phyloP scores from a whole-genome alignment of 2,797 vertebrate genomes.

The Arrhamphus sclerolepis region DNA sequence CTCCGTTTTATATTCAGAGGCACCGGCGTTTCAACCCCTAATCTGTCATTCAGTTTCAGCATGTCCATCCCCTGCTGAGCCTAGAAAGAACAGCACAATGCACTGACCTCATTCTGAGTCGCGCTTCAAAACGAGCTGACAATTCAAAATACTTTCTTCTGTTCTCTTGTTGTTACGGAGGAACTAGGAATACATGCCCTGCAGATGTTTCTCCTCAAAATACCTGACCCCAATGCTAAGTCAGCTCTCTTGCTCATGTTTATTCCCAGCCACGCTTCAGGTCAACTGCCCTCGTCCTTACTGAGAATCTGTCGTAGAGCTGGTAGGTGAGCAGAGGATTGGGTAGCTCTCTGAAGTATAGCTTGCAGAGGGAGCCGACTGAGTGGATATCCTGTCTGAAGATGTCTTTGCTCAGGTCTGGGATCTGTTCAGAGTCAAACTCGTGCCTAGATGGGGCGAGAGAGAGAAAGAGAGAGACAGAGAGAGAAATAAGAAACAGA shows the following conservation, averaged over 20 bases:
- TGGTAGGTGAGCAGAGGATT: slow-evolving; percentile 98
- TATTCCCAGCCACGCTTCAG: slow-evolving; percentile 4
- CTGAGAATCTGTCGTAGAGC: slow-evolving; percentile 97
- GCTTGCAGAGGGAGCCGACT: slow-evolving; percentile 96
- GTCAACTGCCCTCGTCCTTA: slow-evolving; percentile 74
- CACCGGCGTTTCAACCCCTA: slow-evolving; percentile 41
- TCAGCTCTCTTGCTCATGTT: slow-evolving; percentile 6
- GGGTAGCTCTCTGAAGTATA: slow-evolving; percentile 97
- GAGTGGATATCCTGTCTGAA: slow-evolving; percentile 98
- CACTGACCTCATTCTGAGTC: slow-evolving; percentile 50
- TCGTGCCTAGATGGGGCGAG: slow-evolving; percentile 85
- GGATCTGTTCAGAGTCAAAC: slow-evolving; percentile 97
- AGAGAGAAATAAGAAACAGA: slow-evolving; percentile 10
- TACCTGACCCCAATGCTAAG: neutral
- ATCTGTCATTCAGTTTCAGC: slow-evolving; percentile 49
- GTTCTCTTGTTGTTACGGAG: slow-evolving; percentile 28
- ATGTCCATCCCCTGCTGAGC: slow-evolving; percentile 39
- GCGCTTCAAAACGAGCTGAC: slow-evolving; percentile 24
- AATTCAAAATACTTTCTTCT: slow-evolving; percentile 18
- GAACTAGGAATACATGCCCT: slow-evolving; percentile 3
- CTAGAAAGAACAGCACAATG: slow-evolving; percentile 42
- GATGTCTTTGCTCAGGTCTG: slow-evolving; percentile 93
- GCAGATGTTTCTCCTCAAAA: slow-evolving; percentile 9
- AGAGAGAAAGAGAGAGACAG: slow-evolving; percentile 8
- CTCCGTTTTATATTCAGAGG: slow-evolving; percentile 39